Percentiles rank a stretch among this genome's conserved stretches.
These are phyloP conservation scores for Drosophila busckii DNA, from an alignment of 1,140 invertebrate species.

Conservation along the genomic window DNA sequence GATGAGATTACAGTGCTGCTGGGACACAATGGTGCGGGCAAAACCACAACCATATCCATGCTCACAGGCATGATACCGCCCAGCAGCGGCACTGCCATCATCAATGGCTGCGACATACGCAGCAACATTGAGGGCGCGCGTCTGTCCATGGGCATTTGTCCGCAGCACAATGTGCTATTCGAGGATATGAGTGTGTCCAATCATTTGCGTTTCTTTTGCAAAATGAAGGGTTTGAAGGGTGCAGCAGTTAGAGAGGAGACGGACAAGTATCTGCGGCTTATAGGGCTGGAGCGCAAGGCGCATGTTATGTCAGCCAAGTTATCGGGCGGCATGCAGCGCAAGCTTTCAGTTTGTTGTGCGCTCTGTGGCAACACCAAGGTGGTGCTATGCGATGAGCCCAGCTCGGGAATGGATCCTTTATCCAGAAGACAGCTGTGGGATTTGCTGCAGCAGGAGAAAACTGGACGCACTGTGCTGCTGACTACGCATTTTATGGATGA, in stretches of 20 bases:
- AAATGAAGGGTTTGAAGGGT: conserved; percentile 84
- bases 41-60: conserved; percentile 90
- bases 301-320: conserved; percentile 82
- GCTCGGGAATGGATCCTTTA: conserved; percentile 96
- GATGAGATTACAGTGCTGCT: conserved; percentile 85
- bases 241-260: conserved; percentile 82
- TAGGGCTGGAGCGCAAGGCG: conserved; percentile 83
- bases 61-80: conserved; percentile 87
- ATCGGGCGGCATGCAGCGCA: conserved; percentile 92
- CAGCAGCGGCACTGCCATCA: conserved; percentile 83
- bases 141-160: conserved; percentile 90
- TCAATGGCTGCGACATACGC: conserved; percentile 85
- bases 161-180: conserved; percentile 97
- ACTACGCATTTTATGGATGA: conserved; percentile 99
- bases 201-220: conserved; percentile 92
- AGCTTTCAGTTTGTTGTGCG: conserved; percentile 87
- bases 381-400: conserved; percentile 96
- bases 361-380: conserved; percentile 84
- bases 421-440: conserved; percentile 95
- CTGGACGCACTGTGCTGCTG: conserved; percentile 87
- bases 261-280: conserved; percentile 84
- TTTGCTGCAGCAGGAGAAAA: conserved; percentile 83
- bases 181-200: conserved; percentile 93
- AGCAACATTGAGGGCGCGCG: conserved; percentile 83
- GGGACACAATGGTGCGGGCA: conserved; percentile 88